Evolutionary conservation across 2,888 invertebrate species (phyloP).

Genomic region (Epirrhoe tristata): DNA sequence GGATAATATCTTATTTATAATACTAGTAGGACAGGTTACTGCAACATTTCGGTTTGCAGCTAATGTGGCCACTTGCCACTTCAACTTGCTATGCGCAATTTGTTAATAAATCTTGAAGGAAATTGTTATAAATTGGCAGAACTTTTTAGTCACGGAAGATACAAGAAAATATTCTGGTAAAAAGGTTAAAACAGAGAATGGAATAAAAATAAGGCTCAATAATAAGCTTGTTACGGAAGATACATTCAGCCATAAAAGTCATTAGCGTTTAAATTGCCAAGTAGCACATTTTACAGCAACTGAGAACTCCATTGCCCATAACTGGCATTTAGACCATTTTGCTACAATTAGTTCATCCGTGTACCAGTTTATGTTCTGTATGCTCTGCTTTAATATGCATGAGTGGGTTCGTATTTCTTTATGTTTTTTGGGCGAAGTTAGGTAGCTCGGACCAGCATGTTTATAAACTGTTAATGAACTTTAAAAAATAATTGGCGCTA

Average conservation of each 20-base stretch:
- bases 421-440: conserved; percentile 29
- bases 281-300: conserved; percentile 52
- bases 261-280: conserved; percentile 62
- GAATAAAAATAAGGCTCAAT: conserved; percentile 42
- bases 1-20: too few species aligned
- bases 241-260: conserved; percentile 59
- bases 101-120: too few species aligned
- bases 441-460: conserved; percentile 17
- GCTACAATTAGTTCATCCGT: conserved; percentile 55
- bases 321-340: conserved; percentile 56
- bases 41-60: too few species aligned
- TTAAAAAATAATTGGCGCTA: not conserved
- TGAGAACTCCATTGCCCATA: conserved; percentile 51
- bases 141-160: not conserved
- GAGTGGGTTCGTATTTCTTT: conserved; percentile 18
- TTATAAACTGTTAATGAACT: conserved; percentile 25
- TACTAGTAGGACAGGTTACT: too few species aligned
- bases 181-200: not conserved
- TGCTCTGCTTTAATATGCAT: conserved; percentile 35
- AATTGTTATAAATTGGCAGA: too few species aligned
- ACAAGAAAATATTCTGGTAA: not conserved
- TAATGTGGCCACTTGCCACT: too few species aligned
- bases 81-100: too few species aligned
- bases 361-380: conserved; percentile 30
- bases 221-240: conserved; percentile 54